Evolutionary conservation across 2,797 vertebrate genomes (phyloP).

Genomic region (Neostethus bicornis): DNA sequence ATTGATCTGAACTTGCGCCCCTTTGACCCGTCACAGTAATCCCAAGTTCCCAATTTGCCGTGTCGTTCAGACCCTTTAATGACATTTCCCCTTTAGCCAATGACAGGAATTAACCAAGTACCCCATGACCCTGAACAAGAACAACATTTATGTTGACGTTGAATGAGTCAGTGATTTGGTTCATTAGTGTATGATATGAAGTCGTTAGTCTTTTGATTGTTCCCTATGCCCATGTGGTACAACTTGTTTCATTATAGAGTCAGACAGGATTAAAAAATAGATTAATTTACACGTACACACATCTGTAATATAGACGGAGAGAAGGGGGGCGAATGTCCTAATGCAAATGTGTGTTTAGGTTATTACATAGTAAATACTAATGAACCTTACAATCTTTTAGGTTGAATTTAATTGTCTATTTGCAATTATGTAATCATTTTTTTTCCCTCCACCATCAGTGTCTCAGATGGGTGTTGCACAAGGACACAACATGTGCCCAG

Average conservation of each 20-base stretch:
- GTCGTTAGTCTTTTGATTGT: too few relatives aligned
- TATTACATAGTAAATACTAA: too few relatives aligned
- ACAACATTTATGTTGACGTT: conserved; percentile 5
- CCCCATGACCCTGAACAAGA: conserved; percentile 1
- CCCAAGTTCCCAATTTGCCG: conserved; percentile 36
- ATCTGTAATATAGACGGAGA: too few relatives aligned
- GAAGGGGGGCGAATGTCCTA: too few relatives aligned
- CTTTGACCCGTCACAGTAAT: conserved; percentile 40
- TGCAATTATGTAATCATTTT: background rate
- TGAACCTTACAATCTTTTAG: too few relatives aligned
- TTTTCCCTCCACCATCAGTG: conserved; percentile 78
- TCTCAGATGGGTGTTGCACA: conserved; percentile 98
- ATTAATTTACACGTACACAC: too few relatives aligned
- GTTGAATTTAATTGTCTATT: too few relatives aligned
- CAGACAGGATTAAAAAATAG: too few relatives aligned
- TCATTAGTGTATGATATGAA: conserved; percentile 1
- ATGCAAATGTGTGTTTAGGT: too few relatives aligned
- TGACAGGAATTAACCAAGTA: conserved; percentile 34
- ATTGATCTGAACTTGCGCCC: conserved; percentile 44
- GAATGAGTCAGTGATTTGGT: background rate
- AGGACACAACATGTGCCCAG: conserved; percentile 98
- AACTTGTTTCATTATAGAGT: too few relatives aligned
- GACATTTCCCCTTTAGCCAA: conserved; percentile 37
- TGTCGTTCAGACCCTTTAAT: conserved; percentile 54
- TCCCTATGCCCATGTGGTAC: too few relatives aligned